Base-by-base conservation (phyloP, 2,113 vertebrate genomes). In the Mionectes macconnelli region DNA sequence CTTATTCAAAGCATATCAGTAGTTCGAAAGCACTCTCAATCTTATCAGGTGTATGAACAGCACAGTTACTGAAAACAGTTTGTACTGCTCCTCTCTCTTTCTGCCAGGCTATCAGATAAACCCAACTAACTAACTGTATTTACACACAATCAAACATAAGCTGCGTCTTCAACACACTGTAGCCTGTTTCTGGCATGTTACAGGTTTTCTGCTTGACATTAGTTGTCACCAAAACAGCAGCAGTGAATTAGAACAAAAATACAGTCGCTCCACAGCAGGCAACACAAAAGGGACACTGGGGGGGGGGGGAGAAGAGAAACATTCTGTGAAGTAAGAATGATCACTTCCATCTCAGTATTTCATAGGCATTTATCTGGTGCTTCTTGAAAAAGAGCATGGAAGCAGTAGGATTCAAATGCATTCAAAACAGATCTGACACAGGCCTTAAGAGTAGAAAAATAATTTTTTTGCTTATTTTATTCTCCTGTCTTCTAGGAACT, bases 1-100 rank as follows among this genome's bases (percentile, higher is more conserved):
- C 98, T 98, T 98, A 98, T 98, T 98, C 98, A 98, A 98, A 98
- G 97, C 96, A 60, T 98, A 98, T 98, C 98, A 98, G 98, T 97
- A 96, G 97, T 98, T 98, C 49, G 93, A 98, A 98, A 98, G 98
- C 98, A 97, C 97, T 98, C 97, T 98, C 97, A 95, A 97, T 98
- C 98, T 98, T 98, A 98, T 98, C 98, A 97, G 98, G 97, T 97
- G 96, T 97, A 97, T 97, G 97, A 98, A 98, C 98, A 98, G 97
- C 93, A 92, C 84, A 94, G 97, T 98, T 97, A 98, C 98, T 96
- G 98, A 98, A 98, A 98, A 98, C 97, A 98, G 97, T 98, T 96
- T 97, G 97, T 97, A 90, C 95, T 86, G 94, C 97, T 97, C 95
- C 97, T 97, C 97, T 98, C 93, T 97, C 94, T 82, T 93, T 98